Evolutionary conservation across 2,113 vertebrate genomes (phyloP).

Genomic region (Hippocampus guttulatus): DNA sequence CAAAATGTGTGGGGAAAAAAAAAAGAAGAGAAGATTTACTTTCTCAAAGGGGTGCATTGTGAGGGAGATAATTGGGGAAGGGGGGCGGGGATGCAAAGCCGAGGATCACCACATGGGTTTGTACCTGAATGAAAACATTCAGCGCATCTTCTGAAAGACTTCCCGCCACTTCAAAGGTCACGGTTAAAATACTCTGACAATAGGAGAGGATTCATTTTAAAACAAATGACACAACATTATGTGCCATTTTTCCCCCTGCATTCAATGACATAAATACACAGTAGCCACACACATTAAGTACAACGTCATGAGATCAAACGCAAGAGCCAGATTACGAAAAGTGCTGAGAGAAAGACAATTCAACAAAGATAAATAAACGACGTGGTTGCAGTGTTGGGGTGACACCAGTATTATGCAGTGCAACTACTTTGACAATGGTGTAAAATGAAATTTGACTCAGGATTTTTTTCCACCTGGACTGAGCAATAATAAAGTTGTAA

Average conservation of each 20-base stretch:
- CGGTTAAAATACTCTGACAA: slow-evolving; percentile 83
- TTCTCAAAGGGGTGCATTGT: slow-evolving; percentile 29
- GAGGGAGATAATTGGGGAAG: slow-evolving; percentile 21
- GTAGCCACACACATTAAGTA: neutral
- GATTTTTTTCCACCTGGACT: neutral
- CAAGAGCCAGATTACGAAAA: neutral
- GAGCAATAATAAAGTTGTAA: neutral
- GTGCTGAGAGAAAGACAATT: neutral
- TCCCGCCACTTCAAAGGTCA: slow-evolving; percentile 88
- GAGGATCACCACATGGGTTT: slow-evolving; percentile 2
- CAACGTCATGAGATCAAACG: neutral
- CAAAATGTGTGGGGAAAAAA: slow-evolving; percentile 13
- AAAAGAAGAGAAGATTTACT: slow-evolving; percentile 21
- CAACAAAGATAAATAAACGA: too few relatives aligned
- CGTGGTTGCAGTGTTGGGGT: neutral
- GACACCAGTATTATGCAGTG: too few relatives aligned
- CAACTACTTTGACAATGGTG: too few relatives aligned
- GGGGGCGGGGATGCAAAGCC: neutral
- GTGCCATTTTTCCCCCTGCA: neutral
- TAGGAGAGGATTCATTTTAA: neutral
- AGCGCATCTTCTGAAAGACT: slow-evolving; percentile 81
- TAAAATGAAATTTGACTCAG: too few relatives aligned
- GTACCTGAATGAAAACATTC: slow-evolving; percentile 89
- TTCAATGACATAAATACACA: neutral
- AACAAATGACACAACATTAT: neutral